These are phyloP conservation scores for Drosophila bunnanda DNA, from an alignment of 2,888 invertebrate species.

Conservation along the genomic window DNA sequence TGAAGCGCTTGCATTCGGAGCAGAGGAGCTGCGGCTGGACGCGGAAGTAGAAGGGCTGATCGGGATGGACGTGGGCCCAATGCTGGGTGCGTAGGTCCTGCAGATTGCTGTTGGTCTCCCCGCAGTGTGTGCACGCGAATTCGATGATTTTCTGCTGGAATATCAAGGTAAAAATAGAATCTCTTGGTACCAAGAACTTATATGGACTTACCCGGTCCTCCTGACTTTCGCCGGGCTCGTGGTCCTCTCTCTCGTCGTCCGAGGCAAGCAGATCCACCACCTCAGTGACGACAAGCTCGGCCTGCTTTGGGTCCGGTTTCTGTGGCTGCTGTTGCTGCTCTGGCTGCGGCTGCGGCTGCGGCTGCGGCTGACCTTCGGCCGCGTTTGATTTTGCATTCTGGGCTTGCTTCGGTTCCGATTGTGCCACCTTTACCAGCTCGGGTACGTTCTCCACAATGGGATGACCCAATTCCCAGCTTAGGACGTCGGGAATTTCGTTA, in stretches of 20 bases:
- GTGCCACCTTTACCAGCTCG: background rate
- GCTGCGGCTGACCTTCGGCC: background rate
- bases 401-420: too few species aligned
- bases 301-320: background rate
- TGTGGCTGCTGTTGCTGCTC: too few species aligned
- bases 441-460: conserved; percentile 85
- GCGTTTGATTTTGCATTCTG: background rate
- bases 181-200: too few species aligned
- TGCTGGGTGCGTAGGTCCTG: conserved; percentile 62
- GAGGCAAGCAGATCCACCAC: conserved; percentile 51
- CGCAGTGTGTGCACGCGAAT: conserved; percentile 75
- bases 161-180: too few species aligned
- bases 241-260: conserved; percentile 46
- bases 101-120: conserved; percentile 53
- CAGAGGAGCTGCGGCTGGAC: conserved; percentile 72
- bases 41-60: conserved; percentile 77
- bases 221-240: background rate
- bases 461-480: conserved; percentile 85
- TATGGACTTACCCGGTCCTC: conserved; percentile 10
- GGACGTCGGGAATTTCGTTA: conserved; percentile 42
- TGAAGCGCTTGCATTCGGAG: conserved; percentile 63
- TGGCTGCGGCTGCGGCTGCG: background rate
- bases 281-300: background rate
- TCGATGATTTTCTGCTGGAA: conserved; percentile 31
- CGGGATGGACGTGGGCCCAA: conserved; percentile 57